Base-by-base conservation (phyloP, 1,140 invertebrate genomes). In the Pogonognathellus flavescens region DNA sequence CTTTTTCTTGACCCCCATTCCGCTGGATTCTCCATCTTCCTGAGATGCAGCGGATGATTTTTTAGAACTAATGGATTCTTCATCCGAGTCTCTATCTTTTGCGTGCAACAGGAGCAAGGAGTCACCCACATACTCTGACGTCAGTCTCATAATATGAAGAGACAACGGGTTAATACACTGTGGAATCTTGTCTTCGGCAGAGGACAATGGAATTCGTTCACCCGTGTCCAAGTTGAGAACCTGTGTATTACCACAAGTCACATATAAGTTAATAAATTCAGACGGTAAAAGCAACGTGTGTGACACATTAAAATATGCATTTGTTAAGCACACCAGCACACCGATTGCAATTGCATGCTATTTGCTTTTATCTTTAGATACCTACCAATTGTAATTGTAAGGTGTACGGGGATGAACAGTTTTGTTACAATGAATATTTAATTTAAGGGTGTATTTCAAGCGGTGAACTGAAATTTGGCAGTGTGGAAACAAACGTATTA, bases 141-240 rank as follows among this genome's bases (percentile, higher is more conserved):
- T 97, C 13, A 98, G 91, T 86, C 96, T 93, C 94, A 99, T 97
- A 89, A 99, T 98, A 90, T 99, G 97, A 80, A 99, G 91, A 18
- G 97, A 97, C 18, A 99, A 92, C 9, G 97, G 97, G 90, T 97
- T 96, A 89, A 97, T 95, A 90, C 96, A 96, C 89, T 96, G 94
- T 0, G 96, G 96, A 85, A 97, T 91, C 90, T 96, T 96, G 89
- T 97, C 95, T 90, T 97, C 96, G 0, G 96, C 97, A 89, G 95
- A 94, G 91, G 95, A 97, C 60, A 98, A 92, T 52, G 96, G 96
- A 84, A 97, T 94, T 87, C 94, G 92, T 91, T 97, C 96, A 7
- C 96, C 97, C 7, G 97, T 99, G 91, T 99, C 97, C 87, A 98
- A 92, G 91, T 99, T 98, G 88, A 97, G 92, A 4, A 99, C 96